Evolutionary conservation across 1,140 invertebrate genomes (phyloP).

Genomic region (Drosophila orena): DNA sequence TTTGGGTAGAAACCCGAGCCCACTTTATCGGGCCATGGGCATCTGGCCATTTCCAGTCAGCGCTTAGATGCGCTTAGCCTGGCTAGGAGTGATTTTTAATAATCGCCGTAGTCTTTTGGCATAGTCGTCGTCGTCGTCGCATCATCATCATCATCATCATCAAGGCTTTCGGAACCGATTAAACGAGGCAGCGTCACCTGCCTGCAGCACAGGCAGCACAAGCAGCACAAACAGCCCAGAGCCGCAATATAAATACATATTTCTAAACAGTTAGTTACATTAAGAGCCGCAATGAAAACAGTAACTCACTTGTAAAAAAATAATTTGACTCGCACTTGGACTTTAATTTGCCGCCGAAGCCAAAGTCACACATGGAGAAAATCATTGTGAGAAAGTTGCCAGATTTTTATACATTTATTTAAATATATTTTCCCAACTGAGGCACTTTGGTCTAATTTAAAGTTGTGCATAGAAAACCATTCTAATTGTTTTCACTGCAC

Average conservation of each 20-base stretch:
- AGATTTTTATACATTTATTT: too few relatives aligned
- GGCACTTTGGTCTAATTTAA: background rate
- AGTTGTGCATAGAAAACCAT: too few relatives aligned
- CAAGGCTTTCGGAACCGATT: constrained; percentile 48
- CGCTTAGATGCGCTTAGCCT: constrained; percentile 76
- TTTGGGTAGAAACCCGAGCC: constrained; percentile 26
- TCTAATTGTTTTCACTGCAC: background rate
- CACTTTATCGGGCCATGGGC: constrained; percentile 60
- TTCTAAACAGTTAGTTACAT: constrained; percentile 83
- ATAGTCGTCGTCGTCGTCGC: background rate
- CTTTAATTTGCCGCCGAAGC: constrained; percentile 73
- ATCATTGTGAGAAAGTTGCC: background rate
- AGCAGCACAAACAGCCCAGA: background rate
- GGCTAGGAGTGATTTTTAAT: constrained; percentile 77
- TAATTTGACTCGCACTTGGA: constrained; percentile 82
- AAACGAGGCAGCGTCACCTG: constrained; percentile 71
- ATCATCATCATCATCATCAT: constrained; percentile 47
- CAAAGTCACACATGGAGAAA: constrained; percentile 2
- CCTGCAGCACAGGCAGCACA: constrained; percentile 30
- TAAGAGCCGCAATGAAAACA: constrained; percentile 82
- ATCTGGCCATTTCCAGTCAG: constrained; percentile 51
- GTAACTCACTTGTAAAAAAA: constrained; percentile 83
- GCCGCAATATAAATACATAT: constrained; percentile 67
- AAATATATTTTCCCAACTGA: too few relatives aligned
- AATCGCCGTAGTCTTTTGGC: constrained; percentile 37